phyloP scores from a whole-genome alignment of 2,113 vertebrate species.

The Eonycteris spelaea region DNA sequence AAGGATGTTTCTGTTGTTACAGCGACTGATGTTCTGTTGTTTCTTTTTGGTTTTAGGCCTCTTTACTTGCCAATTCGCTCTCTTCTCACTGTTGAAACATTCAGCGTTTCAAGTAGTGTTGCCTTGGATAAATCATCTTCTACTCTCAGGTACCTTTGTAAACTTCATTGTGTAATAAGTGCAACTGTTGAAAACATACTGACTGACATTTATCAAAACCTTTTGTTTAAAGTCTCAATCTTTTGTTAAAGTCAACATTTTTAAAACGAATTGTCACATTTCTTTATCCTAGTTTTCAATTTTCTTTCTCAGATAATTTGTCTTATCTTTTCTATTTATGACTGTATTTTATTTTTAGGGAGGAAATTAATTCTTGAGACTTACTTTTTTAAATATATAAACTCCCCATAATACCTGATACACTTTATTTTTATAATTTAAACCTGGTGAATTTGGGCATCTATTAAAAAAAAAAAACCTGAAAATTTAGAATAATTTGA shows the following conservation, averaged over 20 bases:
- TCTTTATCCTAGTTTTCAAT: background rate
- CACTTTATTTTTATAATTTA: background rate
- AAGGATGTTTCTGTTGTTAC: background rate
- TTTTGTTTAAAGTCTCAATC: no score
- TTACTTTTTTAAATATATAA: background rate
- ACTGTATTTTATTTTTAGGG: conserved; percentile 14
- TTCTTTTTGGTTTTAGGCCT: conserved; percentile 83
- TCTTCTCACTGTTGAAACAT: conserved; percentile 94
- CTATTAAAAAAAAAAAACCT: background rate
- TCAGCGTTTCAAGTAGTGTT: conserved; percentile 96
- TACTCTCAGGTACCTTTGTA: conserved; percentile 89
- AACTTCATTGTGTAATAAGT: background rate
- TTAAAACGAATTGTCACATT: no score
- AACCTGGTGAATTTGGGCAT: background rate
- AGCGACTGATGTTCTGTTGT: background rate
- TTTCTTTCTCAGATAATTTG: background rate
- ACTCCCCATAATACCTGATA: background rate
- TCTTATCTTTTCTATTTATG: background rate
- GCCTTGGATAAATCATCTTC: conserved; percentile 94
- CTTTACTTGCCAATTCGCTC: conserved; percentile 93
- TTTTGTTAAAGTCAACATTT: background rate
- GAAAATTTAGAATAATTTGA: conserved; percentile 15
- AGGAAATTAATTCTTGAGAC: background rate
- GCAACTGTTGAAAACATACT: background rate
- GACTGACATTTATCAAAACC: background rate